These are phyloP conservation scores for Bombyx mandarina DNA, from an alignment of 1,140 invertebrate genomes.

Conservation along the genomic window DNA sequence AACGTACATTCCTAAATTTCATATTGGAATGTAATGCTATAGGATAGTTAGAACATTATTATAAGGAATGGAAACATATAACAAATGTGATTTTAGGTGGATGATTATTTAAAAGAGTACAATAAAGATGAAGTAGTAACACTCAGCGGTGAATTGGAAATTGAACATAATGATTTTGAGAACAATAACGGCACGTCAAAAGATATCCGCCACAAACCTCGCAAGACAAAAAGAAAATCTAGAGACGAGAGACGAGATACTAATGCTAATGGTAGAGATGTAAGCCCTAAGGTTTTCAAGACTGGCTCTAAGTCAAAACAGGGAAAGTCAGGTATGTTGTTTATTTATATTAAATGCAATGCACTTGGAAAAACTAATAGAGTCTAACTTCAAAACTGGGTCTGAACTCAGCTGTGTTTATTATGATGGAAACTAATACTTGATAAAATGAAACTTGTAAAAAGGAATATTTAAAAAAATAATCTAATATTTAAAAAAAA, in stretches of 20 bases:
- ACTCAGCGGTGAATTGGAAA: slow-evolving; percentile 65
- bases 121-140: slow-evolving; percentile 68
- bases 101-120: slow-evolving; percentile 68
- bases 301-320: slow-evolving; percentile 35
- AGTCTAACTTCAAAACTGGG: too few relatives aligned
- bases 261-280: slow-evolving; percentile 47
- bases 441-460: too few relatives aligned
- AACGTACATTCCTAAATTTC: not conserved
- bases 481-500: too few relatives aligned
- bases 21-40: not conserved
- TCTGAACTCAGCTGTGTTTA: too few relatives aligned
- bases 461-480: too few relatives aligned
- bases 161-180: slow-evolving; percentile 61
- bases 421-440: too few relatives aligned
- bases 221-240: slow-evolving; percentile 56
- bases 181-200: slow-evolving; percentile 62
- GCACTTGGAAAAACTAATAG: too few relatives aligned
- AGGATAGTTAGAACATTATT: too few relatives aligned
- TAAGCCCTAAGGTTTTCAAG: slow-evolving; percentile 67
- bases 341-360: too few relatives aligned
- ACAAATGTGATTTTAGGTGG: slow-evolving; percentile 33
- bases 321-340: slow-evolving; percentile 34
- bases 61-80: slow-evolving; percentile 16
- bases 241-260: slow-evolving; percentile 56
- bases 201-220: slow-evolving; percentile 52